Evolutionary conservation across 2,888 invertebrate species (phyloP).

Genomic region (Macrophya alboannulata): DNA sequence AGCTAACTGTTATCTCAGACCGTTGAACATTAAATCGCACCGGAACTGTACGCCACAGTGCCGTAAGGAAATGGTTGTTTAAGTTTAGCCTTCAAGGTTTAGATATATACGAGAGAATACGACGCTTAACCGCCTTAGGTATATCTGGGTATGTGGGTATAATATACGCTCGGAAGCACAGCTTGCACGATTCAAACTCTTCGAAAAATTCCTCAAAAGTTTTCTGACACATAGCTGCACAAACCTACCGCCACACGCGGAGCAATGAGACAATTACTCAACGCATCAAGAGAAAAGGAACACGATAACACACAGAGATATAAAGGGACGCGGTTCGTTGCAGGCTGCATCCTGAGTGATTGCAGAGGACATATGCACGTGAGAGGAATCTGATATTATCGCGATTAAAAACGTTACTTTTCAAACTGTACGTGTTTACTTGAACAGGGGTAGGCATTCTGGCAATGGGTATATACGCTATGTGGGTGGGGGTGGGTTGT

Average conservation of each 20-base stretch:
- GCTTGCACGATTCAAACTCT: neutral
- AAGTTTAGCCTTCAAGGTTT: constrained; percentile 6
- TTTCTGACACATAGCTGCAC: neutral
- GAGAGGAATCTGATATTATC: constrained; percentile 8
- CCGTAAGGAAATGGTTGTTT: constrained; percentile 32
- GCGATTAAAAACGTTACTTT: neutral
- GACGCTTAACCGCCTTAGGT: neutral
- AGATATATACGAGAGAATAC: constrained; percentile 5
- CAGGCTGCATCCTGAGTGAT: neutral
- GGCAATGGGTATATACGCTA: neutral
- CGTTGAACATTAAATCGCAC: constrained; percentile 28
- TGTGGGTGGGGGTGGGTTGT: neutral
- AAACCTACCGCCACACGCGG: neutral
- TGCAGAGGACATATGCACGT: neutral
- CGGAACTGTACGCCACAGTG: neutral
- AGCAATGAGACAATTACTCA: constrained; percentile 20
- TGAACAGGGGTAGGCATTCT: neutral
- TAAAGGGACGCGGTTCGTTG: neutral
- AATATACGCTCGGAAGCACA: neutral
- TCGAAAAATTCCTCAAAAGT: neutral
- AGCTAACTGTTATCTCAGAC: constrained; percentile 33
- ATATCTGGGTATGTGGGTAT: neutral
- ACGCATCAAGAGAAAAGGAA: neutral
- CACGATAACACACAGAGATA: neutral
- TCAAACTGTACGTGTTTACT: neutral